phyloP scores from a whole-genome alignment of 2,113 vertebrate genomes.

The Vidua macroura region DNA sequence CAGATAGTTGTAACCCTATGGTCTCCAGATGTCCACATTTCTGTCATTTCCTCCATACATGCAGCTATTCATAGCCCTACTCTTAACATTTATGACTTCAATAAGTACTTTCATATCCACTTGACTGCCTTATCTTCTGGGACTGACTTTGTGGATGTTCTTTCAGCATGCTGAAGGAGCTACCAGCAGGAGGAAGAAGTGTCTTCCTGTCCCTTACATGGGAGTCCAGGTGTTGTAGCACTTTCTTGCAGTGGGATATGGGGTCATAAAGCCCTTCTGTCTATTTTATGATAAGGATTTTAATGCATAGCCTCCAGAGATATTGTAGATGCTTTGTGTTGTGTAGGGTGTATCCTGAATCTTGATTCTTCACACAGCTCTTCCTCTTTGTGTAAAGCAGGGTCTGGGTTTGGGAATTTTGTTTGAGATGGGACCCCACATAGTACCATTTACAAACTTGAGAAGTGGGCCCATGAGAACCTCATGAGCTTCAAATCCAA shows the following conservation, averaged over 20 bases:
- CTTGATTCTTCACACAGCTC: not conserved
- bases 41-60: not conserved
- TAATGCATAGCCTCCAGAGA: not conserved
- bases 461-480: not conserved
- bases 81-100: not conserved
- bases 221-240: not conserved
- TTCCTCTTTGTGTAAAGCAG: not conserved
- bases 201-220: not conserved
- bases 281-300: not conserved
- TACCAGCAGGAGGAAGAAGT: not conserved
- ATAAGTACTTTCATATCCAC: not conserved
- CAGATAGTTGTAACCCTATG: not conserved
- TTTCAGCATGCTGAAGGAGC: not conserved
- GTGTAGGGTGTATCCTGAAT: not conserved
- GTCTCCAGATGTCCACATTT: not conserved
- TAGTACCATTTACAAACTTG: not conserved
- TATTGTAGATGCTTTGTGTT: not conserved
- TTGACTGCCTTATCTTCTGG: not conserved
- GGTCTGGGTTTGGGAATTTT: not conserved
- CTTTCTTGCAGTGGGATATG: fast-evolving
- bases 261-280: not conserved
- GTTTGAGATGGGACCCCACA: not conserved
- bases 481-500: not conserved
- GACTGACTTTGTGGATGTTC: not conserved
- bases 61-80: not conserved